Evolutionary conservation across 2,888 invertebrate genomes (phyloP), one percentile per base, ranked within the genome.

Genomic region (Cactoblastis cactorum): DNA sequence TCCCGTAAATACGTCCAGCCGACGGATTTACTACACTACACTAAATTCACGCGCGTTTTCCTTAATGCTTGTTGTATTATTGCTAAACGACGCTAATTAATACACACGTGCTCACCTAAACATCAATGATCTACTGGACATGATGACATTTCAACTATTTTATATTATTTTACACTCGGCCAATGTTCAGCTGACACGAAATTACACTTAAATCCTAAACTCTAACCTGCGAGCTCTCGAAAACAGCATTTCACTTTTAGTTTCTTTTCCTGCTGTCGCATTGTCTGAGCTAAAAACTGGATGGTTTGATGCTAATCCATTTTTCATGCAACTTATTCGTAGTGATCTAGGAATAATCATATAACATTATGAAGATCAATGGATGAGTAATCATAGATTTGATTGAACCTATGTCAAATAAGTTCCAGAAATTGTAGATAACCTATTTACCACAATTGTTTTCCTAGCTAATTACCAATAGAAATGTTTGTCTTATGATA

Each of bases 41-140:
- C 37, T 37, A 17, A 37, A 37, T 17, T 17, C 17, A 2, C 17
- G 8, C 9, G 14, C 28, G 32, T 17, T 33, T 41, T 33, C 41
- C 39, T 33, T 49, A 39, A 49, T 49, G 49, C 32, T n/a, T 9
- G 28, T n/a, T 19, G 19, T 49, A 49, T 49, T 49, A 34, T 41
- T 41, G 49, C 19, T 33, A 41, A 41, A 49, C 18, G n/a, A 39
- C 41, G 28, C 18, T 18, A 19, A 41, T 17, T 17, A 9, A 9
- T 8, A 18, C 18, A 39, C 49, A 49, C 49, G 41, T 49, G 49
- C 18, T 32, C 33, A 5, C 5, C 15, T 41, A 41, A 49, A 49
- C 41, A 49, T 49, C 39, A 14, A 49, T 41, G 49, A 48, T 37
- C 24, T 37, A 48, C 37, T 38, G 24, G 43, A 17, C 15, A 3